Evolutionary conservation across 2,113 vertebrate genomes (phyloP).

Genomic region (Neomonachus schauinslandi): DNA sequence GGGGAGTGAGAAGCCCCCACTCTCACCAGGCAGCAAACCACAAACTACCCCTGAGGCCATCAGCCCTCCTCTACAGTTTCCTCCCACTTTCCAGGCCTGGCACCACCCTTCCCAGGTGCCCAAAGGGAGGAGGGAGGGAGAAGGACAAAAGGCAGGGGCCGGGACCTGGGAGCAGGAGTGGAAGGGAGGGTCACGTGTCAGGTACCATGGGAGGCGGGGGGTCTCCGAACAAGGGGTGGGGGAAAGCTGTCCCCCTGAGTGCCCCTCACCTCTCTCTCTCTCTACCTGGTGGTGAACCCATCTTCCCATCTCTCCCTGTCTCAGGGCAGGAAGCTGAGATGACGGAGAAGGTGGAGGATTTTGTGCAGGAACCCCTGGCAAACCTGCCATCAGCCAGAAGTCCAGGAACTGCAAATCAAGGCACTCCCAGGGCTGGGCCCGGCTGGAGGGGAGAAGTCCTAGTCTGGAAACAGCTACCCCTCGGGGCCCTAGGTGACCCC

Average conservation of each 20-base stretch:
- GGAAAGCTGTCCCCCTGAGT: not conserved
- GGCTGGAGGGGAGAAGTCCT: too few species aligned
- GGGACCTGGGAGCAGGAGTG: not conserved
- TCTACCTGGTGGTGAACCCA: not conserved
- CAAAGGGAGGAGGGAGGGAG: not conserved
- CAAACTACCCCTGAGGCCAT: not conserved
- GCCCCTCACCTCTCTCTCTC: not conserved
- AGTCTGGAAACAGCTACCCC: not conserved
- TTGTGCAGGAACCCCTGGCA: not conserved
- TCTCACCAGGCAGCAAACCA: not conserved
- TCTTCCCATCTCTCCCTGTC: not conserved
- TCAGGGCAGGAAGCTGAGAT: not conserved
- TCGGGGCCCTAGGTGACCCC: not conserved
- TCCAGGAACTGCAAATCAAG: not conserved
- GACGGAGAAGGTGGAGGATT: not conserved
- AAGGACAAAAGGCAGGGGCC: not conserved
- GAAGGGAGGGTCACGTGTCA: not conserved
- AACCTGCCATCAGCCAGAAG: not conserved
- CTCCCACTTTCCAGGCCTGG: not conserved
- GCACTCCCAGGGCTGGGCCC: not conserved
- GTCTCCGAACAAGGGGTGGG: not conserved
- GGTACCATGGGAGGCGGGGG: not conserved
- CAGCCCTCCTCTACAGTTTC: not conserved
- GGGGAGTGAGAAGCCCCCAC: not conserved
- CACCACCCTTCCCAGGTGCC: not conserved